Conservation (phyloP, 1,140 invertebrate species). For the Zaprionus inermis region DNA sequence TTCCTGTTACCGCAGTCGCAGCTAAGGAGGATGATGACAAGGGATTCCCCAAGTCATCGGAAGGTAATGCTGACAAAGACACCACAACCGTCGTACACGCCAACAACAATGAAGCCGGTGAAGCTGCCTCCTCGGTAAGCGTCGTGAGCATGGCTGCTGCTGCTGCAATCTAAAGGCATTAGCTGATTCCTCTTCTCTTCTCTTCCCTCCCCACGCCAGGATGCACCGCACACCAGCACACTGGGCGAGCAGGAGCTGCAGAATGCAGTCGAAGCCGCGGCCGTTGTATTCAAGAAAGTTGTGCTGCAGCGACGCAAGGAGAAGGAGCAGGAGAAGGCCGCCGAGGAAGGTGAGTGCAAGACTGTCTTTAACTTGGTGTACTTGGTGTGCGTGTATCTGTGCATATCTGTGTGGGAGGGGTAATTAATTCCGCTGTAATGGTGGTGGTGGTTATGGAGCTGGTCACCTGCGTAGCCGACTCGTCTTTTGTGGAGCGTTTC, state of each 20-base stretch:
- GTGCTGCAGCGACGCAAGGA: constrained; percentile 82
- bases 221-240: constrained; percentile 76
- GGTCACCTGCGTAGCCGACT: constrained; percentile 51
- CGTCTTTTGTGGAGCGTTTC: constrained; percentile 58
- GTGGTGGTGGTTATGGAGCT: constrained; percentile 29
- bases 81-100: no score
- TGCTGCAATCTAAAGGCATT: neutral
- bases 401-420: constrained; percentile 8
- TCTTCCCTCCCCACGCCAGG: neutral
- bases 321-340: constrained; percentile 73
- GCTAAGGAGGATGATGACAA: constrained; percentile 44
- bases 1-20: constrained; percentile 70
- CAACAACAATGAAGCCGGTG: constrained; percentile 44
- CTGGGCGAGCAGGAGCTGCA: constrained; percentile 87
- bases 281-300: constrained; percentile 85
- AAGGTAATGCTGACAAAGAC: neutral
- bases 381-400: constrained; percentile 13
- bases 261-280: constrained; percentile 85
- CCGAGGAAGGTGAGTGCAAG: constrained; percentile 80
- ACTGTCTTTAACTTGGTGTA: constrained; percentile 9
- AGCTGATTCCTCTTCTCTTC: neutral
- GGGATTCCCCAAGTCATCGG: constrained; percentile 41
- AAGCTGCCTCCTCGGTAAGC: constrained; percentile 52
- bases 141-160: no score
- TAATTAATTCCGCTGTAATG: constrained; percentile 20